A percentile compares a stretch with the other conserved stretches of the same genome.
phyloP scores from a whole-genome alignment of 2,888 invertebrate species.

The Emesis russula region DNA sequence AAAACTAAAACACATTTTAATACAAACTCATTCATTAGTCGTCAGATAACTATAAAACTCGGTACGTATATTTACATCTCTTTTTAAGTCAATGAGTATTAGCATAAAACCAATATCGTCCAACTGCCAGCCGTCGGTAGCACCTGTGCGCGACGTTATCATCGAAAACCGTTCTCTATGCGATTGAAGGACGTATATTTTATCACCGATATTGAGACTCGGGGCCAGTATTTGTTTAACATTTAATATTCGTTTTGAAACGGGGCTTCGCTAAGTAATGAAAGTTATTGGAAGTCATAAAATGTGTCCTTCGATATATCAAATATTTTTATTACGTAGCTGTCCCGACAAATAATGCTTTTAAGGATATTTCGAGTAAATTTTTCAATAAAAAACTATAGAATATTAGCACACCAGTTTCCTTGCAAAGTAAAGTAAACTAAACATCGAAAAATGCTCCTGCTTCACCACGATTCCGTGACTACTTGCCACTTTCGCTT shows the following conservation, averaged over 20 bases:
- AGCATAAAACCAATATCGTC: constrained; percentile 95
- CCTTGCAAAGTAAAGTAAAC: too few species aligned
- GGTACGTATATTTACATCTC: constrained; percentile 45
- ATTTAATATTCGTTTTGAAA: constrained; percentile 2
- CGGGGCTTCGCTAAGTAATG: background rate
- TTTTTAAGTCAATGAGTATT: constrained; percentile 92
- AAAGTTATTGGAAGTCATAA: background rate
- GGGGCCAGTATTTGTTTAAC: background rate
- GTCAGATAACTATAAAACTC: background rate
- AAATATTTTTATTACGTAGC: too few species aligned
- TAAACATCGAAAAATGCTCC: too few species aligned
- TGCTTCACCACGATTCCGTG: too few species aligned
- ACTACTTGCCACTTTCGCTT: too few species aligned
- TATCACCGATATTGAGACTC: constrained; percentile 11
- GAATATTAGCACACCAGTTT: too few species aligned
- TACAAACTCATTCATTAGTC: background rate
- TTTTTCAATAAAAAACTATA: too few species aligned
- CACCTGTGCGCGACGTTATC: constrained; percentile 91
- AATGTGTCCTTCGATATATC: background rate
- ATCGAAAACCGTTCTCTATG: constrained; percentile 87
- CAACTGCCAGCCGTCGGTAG: constrained; percentile 84
- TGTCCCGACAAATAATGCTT: too few species aligned
- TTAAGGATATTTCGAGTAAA: too few species aligned
- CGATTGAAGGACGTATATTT: background rate
- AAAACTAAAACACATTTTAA: background rate